Base-by-base conservation (phyloP, 2,113 vertebrate genomes). In the Oncorhynchus masou region DNA sequence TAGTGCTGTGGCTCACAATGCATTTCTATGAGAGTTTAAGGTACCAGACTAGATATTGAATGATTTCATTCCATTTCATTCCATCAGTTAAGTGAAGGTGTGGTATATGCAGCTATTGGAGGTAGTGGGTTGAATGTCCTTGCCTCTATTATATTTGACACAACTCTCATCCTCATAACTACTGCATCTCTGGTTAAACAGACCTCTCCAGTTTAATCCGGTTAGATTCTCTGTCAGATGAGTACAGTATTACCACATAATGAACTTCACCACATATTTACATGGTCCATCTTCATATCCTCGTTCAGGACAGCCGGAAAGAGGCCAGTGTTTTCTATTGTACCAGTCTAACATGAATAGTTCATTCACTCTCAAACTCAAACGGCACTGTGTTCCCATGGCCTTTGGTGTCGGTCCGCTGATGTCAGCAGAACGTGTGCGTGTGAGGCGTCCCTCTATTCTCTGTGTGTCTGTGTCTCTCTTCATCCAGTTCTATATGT, bases 401-500 rank as follows among this genome's bases (percentile, higher is more conserved):
- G 79, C 81, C 83, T 86, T 73, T 76, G 83, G 80, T 88, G 79
- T 87, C 84, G 76, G 84, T 54, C 75, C 75, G 76, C 85, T 84
- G 84, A 87, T 88, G 86, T 89, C 86, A 86, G 86, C 89, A 86
- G 86, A 88, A 81, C 48, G 74, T 66, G 64, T 64, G 73, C 79
- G 70, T 77, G 48, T 60, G 65, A 70, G 71, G 34, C 34, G 34
- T 45, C 11, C 3, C 39, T 45, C 39, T 12, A 45, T 3, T 34
- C 22, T 22, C 34, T 76, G 71, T 74, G 71, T 49, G 69, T 74
- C 19, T 60, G 20, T 57, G 29, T 66, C 20, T 75, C 24, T 64
- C 25, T 65, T 25, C 74, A 51, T 64, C 54, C 60, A 59, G 60
- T 92, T 92, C 88, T 93, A 95, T 96, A 95, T 94, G 94, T 95